Evolutionary conservation across 2,113 vertebrate genomes (phyloP), one percentile per base, ranked within the genome.

Genomic region (Oryzias melastigma): DNA sequence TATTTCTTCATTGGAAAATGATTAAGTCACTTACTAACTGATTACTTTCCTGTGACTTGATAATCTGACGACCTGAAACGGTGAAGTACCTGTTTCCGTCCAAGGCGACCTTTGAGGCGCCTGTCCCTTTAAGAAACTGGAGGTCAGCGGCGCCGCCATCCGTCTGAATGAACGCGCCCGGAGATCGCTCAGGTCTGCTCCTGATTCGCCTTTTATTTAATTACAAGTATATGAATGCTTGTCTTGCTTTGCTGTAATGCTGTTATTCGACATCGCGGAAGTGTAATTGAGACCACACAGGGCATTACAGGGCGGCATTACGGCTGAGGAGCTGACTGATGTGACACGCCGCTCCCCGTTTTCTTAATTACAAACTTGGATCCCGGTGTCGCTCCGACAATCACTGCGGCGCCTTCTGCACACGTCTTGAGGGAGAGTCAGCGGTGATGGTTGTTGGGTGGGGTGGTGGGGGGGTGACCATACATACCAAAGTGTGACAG

Each of bases 191-290:
- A 75, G 63, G 73, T 77, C 67, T 29, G 55, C 75, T 85, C 73
- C 77, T 71, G 85, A 89, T 87, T 89, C 73, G 83, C 65, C 68
- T 81, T 85, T 87, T 62, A 85, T 90, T 87, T 81, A 82, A 85
- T 91, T 88, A 85, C 63, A 15, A 85, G 67, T 88, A 86, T 87
- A 86, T 87, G 88, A 90, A 89, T 89, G 80, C 86, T 79, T 78
- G 78, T 86, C 80, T 73, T 84, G 81, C 74, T 83, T 77, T 58
- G 82, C 78, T 35, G 80, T 91, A 90, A 91, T 88, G 80, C 81
- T 87, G 84, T 91, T 91, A 89, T 85, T 87, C 72, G 68, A 86
- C 81, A 88, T 89, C 87, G 85, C 69, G 85, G 80, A 65, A 81
- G 82, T 80, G 82, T 83, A 85, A 89, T 84, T 86, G 85, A 87